phyloP scores from a whole-genome alignment of 1,140 invertebrate species.

The Zelostemma sp. region DNA sequence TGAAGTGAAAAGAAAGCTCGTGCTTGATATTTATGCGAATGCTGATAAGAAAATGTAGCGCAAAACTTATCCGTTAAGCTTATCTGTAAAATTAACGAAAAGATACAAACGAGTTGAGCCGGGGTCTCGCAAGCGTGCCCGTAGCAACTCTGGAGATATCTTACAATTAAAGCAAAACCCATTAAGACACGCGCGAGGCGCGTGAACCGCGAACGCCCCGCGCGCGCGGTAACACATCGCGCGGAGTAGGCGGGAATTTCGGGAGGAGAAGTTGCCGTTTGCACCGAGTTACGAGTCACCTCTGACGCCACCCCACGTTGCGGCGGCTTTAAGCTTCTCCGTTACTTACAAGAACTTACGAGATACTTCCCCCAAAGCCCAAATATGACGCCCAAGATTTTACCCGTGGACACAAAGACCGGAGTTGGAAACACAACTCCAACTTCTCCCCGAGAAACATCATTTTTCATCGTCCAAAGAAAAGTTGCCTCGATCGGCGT shows the following conservation, averaged over 20 bases:
- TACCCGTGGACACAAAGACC: not conserved
- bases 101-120: constrained; percentile 34
- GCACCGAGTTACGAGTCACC: constrained; percentile 28
- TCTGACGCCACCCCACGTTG: constrained; percentile 7
- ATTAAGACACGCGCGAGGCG: constrained; percentile 57
- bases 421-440: not conserved
- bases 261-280: constrained; percentile 31
- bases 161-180: constrained; percentile 67
- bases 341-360: constrained; percentile 39
- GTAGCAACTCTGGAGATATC: constrained; percentile 58
- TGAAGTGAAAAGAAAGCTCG: too few species aligned
- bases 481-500: too few species aligned
- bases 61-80: constrained; percentile 37
- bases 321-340: constrained; percentile 33
- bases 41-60: constrained; percentile 14
- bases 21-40: too few species aligned
- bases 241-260: constrained; percentile 29
- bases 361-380: constrained; percentile 27
- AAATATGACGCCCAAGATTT: constrained; percentile 20
- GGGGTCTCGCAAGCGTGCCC: constrained; percentile 36
- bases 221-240: too few species aligned
- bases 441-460: too few species aligned
- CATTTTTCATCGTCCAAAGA: too few species aligned
- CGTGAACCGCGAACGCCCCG: constrained; percentile 31
- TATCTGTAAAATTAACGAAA: constrained; percentile 19